Evolutionary conservation across 2,888 invertebrate genomes (phyloP).

Genomic region (Odontomyia ornata): DNA sequence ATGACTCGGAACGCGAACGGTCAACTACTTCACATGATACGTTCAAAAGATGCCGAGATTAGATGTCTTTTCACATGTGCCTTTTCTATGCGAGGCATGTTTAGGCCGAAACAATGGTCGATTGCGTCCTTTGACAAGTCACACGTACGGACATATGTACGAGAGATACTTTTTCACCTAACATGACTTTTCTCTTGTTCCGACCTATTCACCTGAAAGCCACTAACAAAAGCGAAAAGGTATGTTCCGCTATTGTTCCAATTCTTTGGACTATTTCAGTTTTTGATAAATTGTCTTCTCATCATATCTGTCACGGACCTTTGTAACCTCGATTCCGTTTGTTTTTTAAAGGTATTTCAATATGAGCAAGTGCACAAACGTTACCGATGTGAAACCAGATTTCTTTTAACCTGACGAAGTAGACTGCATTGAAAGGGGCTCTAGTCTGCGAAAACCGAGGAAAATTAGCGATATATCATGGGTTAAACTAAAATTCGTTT

Average conservation of each 20-base stretch:
- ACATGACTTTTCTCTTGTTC: constrained; percentile 35
- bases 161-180: constrained; percentile 42
- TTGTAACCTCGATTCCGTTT: constrained; percentile 41
- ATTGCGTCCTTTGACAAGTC: constrained; percentile 49
- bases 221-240: constrained; percentile 47
- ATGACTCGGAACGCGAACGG: constrained; percentile 29
- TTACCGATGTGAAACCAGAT: not conserved
- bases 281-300: constrained; percentile 48
- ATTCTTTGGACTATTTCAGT: constrained; percentile 47
- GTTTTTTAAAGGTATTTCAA: constrained; percentile 32
- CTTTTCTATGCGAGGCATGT: constrained; percentile 40
- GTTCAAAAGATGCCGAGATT: constrained; percentile 49
- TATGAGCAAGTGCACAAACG: constrained; percentile 22
- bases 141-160: constrained; percentile 40
- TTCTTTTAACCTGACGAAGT: not conserved
- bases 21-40: constrained; percentile 43
- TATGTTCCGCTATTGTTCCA: constrained; percentile 49
- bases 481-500: too few relatives aligned
- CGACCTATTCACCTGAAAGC: constrained; percentile 47
- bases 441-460: too few relatives aligned
- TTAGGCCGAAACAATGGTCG: constrained; percentile 42
- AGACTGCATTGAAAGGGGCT: too few relatives aligned
- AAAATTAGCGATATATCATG: too few relatives aligned
- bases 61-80: constrained; percentile 45
- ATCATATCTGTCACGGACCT: constrained; percentile 46